phyloP scores from a whole-genome alignment of 2,888 invertebrate genomes.

The Pseudococcus longispinus region DNA sequence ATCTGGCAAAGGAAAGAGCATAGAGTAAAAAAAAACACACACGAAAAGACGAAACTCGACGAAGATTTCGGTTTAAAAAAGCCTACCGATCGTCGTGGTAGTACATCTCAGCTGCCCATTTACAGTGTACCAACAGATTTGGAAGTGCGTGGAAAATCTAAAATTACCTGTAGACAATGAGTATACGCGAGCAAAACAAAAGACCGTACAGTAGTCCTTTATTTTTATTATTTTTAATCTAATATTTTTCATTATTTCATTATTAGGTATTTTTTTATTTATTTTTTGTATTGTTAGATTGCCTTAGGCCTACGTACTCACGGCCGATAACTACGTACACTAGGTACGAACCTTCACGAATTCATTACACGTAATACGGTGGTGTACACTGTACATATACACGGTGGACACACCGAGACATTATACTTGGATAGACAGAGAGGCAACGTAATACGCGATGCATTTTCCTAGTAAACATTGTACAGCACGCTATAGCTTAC shows the following conservation, averaged over 20 bases:
- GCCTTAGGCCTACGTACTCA: conserved; percentile 48
- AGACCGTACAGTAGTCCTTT: conserved; percentile 38
- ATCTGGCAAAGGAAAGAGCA: not conserved
- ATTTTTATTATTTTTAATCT: conserved; percentile 54
- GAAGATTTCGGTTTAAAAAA: not conserved
- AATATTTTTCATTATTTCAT: conserved; percentile 56
- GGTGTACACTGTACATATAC: not conserved
- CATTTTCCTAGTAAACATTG: conserved; percentile 56
- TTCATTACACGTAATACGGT: conserved; percentile 55
- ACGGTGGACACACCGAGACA: conserved; percentile 22
- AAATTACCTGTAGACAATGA: conserved; percentile 49
- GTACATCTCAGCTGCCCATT: not conserved
- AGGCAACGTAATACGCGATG: conserved; percentile 52
- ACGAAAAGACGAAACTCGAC: not conserved
- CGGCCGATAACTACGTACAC: conserved; percentile 43
- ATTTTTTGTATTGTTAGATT: conserved; percentile 50
- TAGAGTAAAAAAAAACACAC: not conserved
- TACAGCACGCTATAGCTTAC: conserved; percentile 44
- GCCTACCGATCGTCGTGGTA: not conserved
- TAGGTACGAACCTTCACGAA: conserved; percentile 51
- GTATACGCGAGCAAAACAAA: conserved; percentile 47
- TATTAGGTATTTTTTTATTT: conserved; percentile 49
- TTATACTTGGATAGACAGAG: not conserved
- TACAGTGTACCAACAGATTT: not conserved
- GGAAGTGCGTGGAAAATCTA: conserved; percentile 54